These are phyloP conservation scores for Nemotelus pantherinus DNA, from an alignment of 2,888 invertebrate species.

Conservation along the genomic window DNA sequence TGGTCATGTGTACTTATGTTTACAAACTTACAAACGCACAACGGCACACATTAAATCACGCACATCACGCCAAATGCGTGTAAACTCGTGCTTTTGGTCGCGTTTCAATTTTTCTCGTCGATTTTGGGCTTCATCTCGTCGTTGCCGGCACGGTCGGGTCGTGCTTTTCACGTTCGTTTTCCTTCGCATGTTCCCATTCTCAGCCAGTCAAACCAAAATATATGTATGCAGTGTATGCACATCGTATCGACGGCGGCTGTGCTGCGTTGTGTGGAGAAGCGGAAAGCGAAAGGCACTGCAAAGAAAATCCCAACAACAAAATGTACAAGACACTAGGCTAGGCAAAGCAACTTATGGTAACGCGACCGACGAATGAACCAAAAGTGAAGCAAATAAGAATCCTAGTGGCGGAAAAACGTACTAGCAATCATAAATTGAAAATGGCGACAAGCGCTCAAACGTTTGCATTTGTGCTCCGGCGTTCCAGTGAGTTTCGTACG, in stretches of 20 bases:
- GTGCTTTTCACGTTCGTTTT: no score
- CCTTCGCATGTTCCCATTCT: no score
- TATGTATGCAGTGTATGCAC: no score
- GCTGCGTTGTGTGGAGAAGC: background rate
- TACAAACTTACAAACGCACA: no score
- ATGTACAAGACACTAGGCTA: no score
- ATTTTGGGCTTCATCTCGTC: background rate
- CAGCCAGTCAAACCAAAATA: no score
- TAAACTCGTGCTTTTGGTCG: conserved; percentile 8
- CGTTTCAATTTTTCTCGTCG: background rate
- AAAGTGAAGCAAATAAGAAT: conserved; percentile 18
- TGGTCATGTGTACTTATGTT: no score
- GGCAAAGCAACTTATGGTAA: background rate
- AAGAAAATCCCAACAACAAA: conserved; percentile 10
- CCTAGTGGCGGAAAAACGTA: conserved; percentile 47
- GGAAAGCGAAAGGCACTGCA: background rate
- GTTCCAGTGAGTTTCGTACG: conserved; percentile 52
- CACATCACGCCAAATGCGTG: conserved; percentile 2
- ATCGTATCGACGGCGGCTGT: background rate
- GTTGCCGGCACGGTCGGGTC: background rate
- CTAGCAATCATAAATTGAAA: conserved; percentile 52
- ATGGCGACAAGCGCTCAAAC: conserved; percentile 58
- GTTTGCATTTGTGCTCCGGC: conserved; percentile 52
- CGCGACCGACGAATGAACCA: background rate
- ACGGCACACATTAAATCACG: background rate